Evolutionary conservation across 2,888 invertebrate species (phyloP), one percentile per base, ranked within the genome.

Genomic region (Kuschelorhynchus macadamiae): DNA sequence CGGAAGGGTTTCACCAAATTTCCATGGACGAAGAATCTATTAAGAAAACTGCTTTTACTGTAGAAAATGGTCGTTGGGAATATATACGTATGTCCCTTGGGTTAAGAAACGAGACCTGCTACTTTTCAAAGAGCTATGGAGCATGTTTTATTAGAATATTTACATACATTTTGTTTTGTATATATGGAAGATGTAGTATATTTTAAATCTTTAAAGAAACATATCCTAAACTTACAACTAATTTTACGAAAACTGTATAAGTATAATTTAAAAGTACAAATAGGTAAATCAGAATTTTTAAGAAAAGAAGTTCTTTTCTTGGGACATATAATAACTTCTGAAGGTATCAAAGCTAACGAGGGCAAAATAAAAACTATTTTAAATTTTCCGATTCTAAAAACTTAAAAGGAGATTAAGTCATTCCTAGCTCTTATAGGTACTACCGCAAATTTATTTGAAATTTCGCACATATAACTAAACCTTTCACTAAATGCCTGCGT

Each of bases 51-150:
- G 73, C 69, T 11, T 74, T 74, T 25, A 50, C 50, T 1, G 64
- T 63, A 0, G 64, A 66, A 5, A 17, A 70, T 14, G 67, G 71
- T 21, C 72, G 72, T 42, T 74, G 55, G 14, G 72, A 71, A 61
- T 74, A 57, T n/a, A 16, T 21, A 1, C 39, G 73, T 2, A 74
- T 75, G 72, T 72, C 74, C 1, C 67, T 75, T 39, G 74, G 72
- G 1, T 49, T 75, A 12, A 72, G 71, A 59, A 71, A 71, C 21
- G 70, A 72, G n/a, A 0, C 74, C 74, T 1, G 36, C 42, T 11
- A 74, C 71, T 0, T 72, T 74, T 39, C 72, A 71, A 53, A 18
- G 71, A 7, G 39, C 71, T 0, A 76, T 74, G 75, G 67, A 72
- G 16, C 42, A 21, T 12, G 33, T 70, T 16, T 33, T 70, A 16